Evolutionary conservation across 1,140 invertebrate species (phyloP).

Genomic region (Hesperophylax magnus): DNA sequence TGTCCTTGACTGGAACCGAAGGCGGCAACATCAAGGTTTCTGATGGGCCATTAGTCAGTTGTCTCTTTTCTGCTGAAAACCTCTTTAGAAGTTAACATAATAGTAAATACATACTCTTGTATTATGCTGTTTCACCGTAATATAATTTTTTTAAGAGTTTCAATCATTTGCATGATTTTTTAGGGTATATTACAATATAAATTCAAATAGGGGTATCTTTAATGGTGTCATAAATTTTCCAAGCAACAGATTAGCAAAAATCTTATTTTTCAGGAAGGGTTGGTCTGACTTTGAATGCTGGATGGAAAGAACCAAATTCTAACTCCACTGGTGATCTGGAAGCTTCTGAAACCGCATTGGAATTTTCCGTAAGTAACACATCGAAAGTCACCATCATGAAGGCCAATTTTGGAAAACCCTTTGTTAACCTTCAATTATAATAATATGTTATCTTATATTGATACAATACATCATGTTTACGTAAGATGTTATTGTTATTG

Average conservation of each 20-base stretch:
- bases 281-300: conserved; percentile 21
- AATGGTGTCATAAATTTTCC: background rate
- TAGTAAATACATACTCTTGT: no score
- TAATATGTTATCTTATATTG: no score
- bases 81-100: background rate
- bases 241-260: background rate
- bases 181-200: background rate
- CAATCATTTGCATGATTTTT: background rate
- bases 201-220: background rate
- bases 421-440: no score
- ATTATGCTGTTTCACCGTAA: background rate
- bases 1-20: background rate
- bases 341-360: conserved; percentile 20
- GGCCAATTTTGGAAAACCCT: background rate
- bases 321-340: background rate
- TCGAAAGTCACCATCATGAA: background rate
- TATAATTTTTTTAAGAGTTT: background rate
- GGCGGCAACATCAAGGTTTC: no score
- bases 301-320: conserved; percentile 22
- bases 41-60: no score
- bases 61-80: background rate
- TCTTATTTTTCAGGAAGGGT: conserved; percentile 36
- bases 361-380: conserved; percentile 26
- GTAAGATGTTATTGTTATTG: no score
- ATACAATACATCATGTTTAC: no score